A percentile compares a stretch with the other conserved stretches of the same genome.
These are phyloP conservation scores for Antheraea yamamai DNA, from an alignment of 2,888 invertebrate species.

Conservation along the genomic window DNA sequence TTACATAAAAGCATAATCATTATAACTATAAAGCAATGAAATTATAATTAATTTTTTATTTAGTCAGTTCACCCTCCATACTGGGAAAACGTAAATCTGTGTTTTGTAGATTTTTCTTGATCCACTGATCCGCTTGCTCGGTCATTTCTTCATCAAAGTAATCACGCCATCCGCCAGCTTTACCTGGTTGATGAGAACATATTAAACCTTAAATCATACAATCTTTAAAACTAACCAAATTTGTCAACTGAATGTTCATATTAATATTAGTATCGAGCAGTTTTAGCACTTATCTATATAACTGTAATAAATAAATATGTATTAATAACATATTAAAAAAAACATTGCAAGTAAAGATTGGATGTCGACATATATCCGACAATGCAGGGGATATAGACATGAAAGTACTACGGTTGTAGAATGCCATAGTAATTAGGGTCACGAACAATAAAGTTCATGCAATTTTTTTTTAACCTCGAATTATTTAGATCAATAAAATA, in stretches of 20 bases:
- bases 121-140: constrained; percentile 86
- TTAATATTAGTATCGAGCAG: too few species aligned
- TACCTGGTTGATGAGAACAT: constrained; percentile 65
- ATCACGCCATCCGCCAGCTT: constrained; percentile 86
- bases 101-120: constrained; percentile 82
- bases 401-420: background rate
- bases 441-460: background rate
- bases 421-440: too few species aligned
- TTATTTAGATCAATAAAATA: background rate
- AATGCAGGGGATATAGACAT: background rate
- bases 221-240: background rate
- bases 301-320: too few species aligned
- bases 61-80: constrained; percentile 28
- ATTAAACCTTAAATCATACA: background rate
- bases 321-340: too few species aligned
- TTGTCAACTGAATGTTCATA: too few species aligned
- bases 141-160: constrained; percentile 87
- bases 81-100: constrained; percentile 84
- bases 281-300: too few species aligned
- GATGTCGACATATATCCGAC: too few species aligned
- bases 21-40: background rate
- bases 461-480: background rate
- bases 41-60: background rate
- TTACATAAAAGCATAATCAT: background rate
- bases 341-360: too few species aligned